These are phyloP conservation scores for Camelus bactrianus DNA, from an alignment of 2,113 vertebrate genomes.

Conservation along the genomic window DNA sequence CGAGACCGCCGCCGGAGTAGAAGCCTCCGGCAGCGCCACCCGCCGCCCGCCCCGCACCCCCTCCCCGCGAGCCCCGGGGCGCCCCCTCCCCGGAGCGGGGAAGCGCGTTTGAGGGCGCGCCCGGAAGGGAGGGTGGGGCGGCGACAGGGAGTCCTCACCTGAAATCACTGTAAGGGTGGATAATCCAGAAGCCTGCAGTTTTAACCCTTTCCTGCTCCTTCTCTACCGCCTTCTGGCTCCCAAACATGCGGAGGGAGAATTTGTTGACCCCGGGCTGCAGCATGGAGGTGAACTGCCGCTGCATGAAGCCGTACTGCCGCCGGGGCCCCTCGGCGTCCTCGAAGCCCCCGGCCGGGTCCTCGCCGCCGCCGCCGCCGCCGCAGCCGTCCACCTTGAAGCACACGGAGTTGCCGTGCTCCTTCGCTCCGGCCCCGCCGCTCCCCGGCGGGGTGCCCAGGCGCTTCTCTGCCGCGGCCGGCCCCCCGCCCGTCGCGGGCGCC, in stretches of 20 bases:
- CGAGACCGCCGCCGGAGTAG: neutral
- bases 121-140: constrained; percentile 13
- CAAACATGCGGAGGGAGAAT: constrained; percentile 99
- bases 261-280: constrained; percentile 99
- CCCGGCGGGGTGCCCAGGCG: constrained; percentile 84
- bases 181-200: constrained; percentile 99
- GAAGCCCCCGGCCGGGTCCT: constrained; percentile 92
- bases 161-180: constrained; percentile 99
- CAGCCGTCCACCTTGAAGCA: constrained; percentile 95
- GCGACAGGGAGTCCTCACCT: constrained; percentile 89
- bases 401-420: constrained; percentile 97
- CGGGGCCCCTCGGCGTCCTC: constrained; percentile 93
- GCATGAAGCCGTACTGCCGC: constrained; percentile 95
- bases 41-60: neutral
- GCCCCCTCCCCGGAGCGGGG: neutral
- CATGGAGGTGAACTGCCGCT: constrained; percentile 98
- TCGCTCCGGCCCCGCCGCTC: constrained; percentile 84
- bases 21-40: neutral
- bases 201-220: constrained; percentile 99
- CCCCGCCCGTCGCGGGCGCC: constrained; percentile 78
- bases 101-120: neutral
- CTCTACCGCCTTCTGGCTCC: constrained; percentile 99
- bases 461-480: constrained; percentile 82
- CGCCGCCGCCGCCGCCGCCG: constrained; percentile 78
- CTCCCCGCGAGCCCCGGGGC: neutral